A percentile compares a stretch with the other conserved stretches of the same genome.
Conservation (phyloP, 2,113 vertebrate species). For the mouse (Mus musculus) region DNA sequence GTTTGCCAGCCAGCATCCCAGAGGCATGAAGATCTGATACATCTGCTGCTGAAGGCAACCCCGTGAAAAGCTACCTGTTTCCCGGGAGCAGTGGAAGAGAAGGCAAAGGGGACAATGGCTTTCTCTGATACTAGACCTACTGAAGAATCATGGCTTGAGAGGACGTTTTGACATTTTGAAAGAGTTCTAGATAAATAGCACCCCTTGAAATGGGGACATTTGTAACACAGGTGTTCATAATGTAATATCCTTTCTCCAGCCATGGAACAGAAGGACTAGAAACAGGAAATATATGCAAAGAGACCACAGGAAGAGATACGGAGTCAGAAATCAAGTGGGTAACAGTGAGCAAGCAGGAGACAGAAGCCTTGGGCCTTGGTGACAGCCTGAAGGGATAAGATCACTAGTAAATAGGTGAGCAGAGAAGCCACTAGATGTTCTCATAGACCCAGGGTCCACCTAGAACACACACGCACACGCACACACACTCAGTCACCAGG, state of each 20-base stretch:
- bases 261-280: not conserved
- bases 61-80: not conserved
- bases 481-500: not conserved
- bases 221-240: too few species aligned
- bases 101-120: not conserved
- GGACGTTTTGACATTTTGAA: not conserved
- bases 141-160: not conserved
- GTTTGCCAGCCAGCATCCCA: rapidly evolving
- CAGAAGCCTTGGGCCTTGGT: not conserved
- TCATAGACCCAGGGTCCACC: not conserved
- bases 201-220: not conserved
- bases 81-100: not conserved
- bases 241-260: not conserved
- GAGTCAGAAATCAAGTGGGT: not conserved
- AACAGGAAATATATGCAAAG: not conserved
- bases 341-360: not conserved
- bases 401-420: not conserved
- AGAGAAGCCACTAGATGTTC: not conserved
- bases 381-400: not conserved
- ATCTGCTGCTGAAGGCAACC: not conserved
- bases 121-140: not conserved
- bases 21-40: not conserved
- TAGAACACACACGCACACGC: not conserved
- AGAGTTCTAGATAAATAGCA: not conserved
- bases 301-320: not conserved